phyloP scores from a whole-genome alignment of 2,113 vertebrate species.

The Mola mola region DNA sequence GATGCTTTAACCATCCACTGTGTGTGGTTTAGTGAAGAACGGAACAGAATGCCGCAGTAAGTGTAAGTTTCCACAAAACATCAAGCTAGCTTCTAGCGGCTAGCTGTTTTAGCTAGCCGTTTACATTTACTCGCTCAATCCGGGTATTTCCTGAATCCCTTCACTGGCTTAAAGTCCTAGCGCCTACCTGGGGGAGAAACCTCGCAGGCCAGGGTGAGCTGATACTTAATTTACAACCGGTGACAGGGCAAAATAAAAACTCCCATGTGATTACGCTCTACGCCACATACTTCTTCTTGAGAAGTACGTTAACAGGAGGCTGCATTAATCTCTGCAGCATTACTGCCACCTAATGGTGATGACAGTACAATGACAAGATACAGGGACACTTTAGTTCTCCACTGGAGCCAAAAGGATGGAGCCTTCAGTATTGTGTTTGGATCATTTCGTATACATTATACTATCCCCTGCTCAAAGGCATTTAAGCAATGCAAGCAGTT shows the following conservation, averaged over 20 bases:
- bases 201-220: neutral
- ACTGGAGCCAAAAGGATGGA: too few relatives aligned
- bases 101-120: neutral
- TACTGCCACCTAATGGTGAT: conserved; percentile 36
- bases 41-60: too few relatives aligned
- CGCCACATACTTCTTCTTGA: neutral
- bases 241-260: neutral
- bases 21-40: too few relatives aligned
- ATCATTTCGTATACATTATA: too few relatives aligned
- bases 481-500: too few relatives aligned
- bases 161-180: neutral
- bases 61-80: conserved; percentile 39
- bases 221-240: neutral
- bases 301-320: neutral
- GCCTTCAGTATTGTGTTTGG: too few relatives aligned
- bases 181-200: conserved; percentile 8
- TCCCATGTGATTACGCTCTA: neutral
- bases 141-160: too few relatives aligned
- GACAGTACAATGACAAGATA: too few relatives aligned
- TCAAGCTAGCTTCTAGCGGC: neutral
- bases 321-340: rapidly evolving
- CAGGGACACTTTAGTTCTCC: too few relatives aligned
- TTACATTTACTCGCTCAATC: neutral
- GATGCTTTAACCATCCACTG: too few relatives aligned
- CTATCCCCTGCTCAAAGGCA: too few relatives aligned